phyloP scores from a whole-genome alignment of 2,113 vertebrate genomes.

The Leucosticte australis region DNA sequence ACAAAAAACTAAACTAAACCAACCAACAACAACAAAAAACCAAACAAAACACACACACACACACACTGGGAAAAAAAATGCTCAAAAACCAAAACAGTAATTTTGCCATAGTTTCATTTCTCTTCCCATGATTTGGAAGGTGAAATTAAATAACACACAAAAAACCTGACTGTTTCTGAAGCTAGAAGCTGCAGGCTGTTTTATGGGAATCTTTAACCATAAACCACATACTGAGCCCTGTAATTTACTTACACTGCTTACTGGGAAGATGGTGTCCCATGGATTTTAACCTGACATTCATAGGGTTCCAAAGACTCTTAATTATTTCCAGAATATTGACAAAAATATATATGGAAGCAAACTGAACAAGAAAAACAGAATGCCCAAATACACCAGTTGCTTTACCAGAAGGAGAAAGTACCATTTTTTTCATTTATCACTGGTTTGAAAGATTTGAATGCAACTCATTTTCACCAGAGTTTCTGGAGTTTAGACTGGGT shows the following conservation, averaged over 20 bases:
- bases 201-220: slow-evolving; percentile 48
- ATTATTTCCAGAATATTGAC: slow-evolving; percentile 47
- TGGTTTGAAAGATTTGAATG: neutral
- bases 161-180: neutral
- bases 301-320: neutral
- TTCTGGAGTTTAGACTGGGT: neutral
- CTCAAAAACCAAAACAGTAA: neutral
- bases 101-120: neutral
- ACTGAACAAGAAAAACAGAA: neutral
- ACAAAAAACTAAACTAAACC: neutral
- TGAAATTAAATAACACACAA: neutral
- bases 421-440: neutral
- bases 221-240: slow-evolving; percentile 17
- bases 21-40: neutral
- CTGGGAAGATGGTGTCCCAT: neutral
- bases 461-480: neutral
- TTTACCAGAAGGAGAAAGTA: neutral
- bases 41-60: too few relatives aligned
- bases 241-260: slow-evolving; percentile 35
- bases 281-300: neutral
- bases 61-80: neutral
- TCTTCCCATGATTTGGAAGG: neutral
- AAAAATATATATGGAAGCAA: neutral
- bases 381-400: neutral
- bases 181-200: neutral